phyloP scores from a whole-genome alignment of 2,113 vertebrate species.

The Budorcas taxicolor region DNA sequence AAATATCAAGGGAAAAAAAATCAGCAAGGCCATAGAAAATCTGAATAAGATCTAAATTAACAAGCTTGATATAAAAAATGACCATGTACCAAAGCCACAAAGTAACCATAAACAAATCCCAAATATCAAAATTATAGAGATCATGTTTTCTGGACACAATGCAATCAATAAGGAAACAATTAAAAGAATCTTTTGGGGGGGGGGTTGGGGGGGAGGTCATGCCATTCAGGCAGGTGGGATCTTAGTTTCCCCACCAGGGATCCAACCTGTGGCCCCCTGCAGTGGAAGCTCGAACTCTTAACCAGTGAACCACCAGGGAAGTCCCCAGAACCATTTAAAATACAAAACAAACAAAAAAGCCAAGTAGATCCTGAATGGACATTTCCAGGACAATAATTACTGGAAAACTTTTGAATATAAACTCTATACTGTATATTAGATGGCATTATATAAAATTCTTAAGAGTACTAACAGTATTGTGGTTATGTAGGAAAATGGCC shows the following conservation, averaged over 20 bases:
- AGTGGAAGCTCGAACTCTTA: neutral
- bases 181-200: neutral
- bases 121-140: neutral
- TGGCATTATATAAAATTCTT: neutral
- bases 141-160: neutral
- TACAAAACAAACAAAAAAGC: neutral
- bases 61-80: neutral
- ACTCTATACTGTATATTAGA: neutral
- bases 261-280: neutral
- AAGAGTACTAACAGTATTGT: neutral
- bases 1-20: neutral
- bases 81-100: neutral
- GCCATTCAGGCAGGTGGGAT: neutral
- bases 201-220: neutral
- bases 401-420: neutral
- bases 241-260: neutral
- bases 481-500: neutral
- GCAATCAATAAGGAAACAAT: neutral
- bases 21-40: neutral
- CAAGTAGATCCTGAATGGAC: neutral
- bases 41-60: neutral
- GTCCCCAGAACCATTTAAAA: neutral
- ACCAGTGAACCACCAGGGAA: neutral
- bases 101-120: neutral
- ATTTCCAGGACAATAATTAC: neutral